Conservation (phyloP, 1,140 invertebrate species). For the Nylanderia fulva region DNA sequence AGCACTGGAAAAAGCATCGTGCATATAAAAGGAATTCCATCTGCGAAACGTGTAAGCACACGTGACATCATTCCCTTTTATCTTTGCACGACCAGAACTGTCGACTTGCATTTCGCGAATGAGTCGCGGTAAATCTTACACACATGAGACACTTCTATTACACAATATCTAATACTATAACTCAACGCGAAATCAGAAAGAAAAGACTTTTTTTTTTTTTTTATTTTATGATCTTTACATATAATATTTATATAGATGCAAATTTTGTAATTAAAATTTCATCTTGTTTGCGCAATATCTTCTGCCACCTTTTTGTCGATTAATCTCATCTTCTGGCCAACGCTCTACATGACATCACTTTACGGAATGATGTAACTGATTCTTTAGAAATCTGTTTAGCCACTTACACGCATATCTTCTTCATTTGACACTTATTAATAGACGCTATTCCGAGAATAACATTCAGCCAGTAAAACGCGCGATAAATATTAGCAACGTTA, state of each 20-base stretch:
- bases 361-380: not conserved
- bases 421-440: not conserved
- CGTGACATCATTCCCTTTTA: slow-evolving; percentile 22
- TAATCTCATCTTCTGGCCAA: not conserved
- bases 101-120: not conserved
- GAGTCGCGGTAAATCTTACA: slow-evolving; percentile 6
- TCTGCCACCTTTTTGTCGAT: not conserved
- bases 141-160: not conserved
- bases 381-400: not conserved
- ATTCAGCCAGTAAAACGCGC: not conserved
- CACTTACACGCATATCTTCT: not conserved
- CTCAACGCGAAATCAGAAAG: not conserved
- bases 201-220: not conserved
- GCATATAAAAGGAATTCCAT: slow-evolving; percentile 36
- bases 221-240: not conserved
- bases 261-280: not conserved
- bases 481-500: not conserved
- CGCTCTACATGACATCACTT: not conserved
- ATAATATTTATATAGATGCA: too few relatives aligned
- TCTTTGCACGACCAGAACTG: not conserved
- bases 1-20: not conserved
- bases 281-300: not conserved
- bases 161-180: not conserved
- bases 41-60: slow-evolving; percentile 11
- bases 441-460: not conserved